Evolutionary conservation across 2,797 vertebrate species (phyloP).

Genomic region (Lophura swinhoii): DNA sequence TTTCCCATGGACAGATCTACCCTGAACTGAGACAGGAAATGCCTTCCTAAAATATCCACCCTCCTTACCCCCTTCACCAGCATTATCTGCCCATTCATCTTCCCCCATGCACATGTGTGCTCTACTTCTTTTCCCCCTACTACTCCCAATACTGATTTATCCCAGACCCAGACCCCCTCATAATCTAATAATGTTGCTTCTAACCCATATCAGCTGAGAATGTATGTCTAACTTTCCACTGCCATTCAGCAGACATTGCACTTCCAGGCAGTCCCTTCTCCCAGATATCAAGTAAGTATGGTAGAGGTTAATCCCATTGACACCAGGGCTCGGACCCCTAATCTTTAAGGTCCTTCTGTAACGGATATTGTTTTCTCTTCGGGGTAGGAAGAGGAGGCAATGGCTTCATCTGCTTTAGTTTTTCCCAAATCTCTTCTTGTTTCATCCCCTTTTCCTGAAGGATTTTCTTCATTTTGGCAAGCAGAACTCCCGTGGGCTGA

Average conservation of each 20-base stretch:
- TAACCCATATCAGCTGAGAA: background rate
- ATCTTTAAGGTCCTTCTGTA: background rate
- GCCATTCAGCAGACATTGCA: background rate
- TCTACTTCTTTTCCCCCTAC: background rate
- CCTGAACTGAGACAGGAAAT: background rate
- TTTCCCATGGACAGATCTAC: background rate
- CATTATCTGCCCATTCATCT: background rate
- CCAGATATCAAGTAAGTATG: background rate
- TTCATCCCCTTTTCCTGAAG: slow-evolving; percentile 32
- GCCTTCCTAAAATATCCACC: background rate
- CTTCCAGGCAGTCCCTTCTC: background rate
- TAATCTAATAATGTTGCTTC: background rate
- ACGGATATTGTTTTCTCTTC: background rate
- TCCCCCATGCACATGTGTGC: background rate
- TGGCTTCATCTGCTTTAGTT: background rate
- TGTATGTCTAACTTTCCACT: background rate
- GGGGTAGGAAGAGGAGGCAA: background rate
- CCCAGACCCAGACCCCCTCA: no score
- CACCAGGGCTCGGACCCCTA: background rate
- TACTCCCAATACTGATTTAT: background rate
- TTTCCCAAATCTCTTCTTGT: slow-evolving; percentile 42
- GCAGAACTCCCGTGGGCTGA: slow-evolving; percentile 30
- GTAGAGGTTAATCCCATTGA: background rate
- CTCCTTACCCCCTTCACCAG: background rate
- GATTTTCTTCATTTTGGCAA: slow-evolving; percentile 37